phyloP scores from a whole-genome alignment of 2,888 invertebrate species.

The Stenolophus ochropezus region DNA sequence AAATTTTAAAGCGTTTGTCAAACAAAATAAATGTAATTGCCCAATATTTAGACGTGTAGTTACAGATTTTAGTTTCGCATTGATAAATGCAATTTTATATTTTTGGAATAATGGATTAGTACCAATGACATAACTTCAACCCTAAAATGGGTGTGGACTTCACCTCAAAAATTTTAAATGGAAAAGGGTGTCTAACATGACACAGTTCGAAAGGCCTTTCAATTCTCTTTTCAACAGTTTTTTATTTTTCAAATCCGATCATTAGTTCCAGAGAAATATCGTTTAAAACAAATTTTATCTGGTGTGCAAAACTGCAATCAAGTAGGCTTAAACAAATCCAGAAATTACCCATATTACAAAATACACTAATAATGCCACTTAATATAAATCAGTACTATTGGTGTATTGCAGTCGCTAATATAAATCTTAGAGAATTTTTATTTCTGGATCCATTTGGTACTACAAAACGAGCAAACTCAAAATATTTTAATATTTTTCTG shows the following conservation, averaged over 20 bases:
- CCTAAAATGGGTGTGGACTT: too few species aligned
- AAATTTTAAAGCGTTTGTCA: background rate
- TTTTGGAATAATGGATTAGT: background rate
- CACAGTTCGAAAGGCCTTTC: too few species aligned
- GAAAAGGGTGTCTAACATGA: too few species aligned
- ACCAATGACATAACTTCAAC: background rate
- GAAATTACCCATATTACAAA: background rate
- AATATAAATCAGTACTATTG: background rate
- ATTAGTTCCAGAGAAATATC: background rate
- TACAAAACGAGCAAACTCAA: background rate
- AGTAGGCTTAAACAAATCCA: too few species aligned
- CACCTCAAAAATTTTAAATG: too few species aligned
- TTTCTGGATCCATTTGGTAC: background rate
- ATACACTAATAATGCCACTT: background rate
- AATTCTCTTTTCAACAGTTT: too few species aligned
- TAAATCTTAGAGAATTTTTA: background rate
- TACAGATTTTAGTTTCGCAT: slow-evolving; percentile 1
- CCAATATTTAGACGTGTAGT: background rate
- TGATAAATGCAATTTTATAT: background rate
- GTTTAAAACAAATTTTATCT: background rate
- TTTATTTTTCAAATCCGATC: too few species aligned
- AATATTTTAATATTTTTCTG: background rate
- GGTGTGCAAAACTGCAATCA: background rate
- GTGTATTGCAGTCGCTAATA: background rate
- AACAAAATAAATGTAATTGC: background rate